Percentiles rank a stretch among this genome's conserved stretches.
Evolutionary conservation across 2,888 invertebrate genomes (phyloP).

Genomic region (Acrobasis repandana): DNA sequence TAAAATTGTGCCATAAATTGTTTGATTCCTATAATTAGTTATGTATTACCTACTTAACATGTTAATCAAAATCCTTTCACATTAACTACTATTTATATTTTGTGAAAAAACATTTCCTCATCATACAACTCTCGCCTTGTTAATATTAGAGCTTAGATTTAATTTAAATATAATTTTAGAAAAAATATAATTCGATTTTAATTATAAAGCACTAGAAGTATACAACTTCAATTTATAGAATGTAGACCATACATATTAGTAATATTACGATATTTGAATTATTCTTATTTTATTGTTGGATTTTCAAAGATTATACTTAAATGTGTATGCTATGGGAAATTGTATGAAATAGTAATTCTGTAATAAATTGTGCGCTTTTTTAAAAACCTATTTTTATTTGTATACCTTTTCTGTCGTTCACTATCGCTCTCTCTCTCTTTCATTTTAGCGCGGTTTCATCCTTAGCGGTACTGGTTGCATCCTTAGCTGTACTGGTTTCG

Average conservation of each 20-base stretch:
- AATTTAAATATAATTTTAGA: conserved; percentile 25
- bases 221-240: conserved; percentile 17
- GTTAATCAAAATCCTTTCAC: neutral
- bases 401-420: conserved; percentile 14
- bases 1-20: neutral
- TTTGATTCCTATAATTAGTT: too few relatives aligned
- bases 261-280: conserved; percentile 32
- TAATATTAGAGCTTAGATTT: conserved; percentile 38
- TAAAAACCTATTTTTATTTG: conserved; percentile 37
- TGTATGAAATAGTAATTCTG: conserved; percentile 53
- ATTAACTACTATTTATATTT: neutral
- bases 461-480: too few relatives aligned
- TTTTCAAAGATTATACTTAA: conserved; percentile 37
- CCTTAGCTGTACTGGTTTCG: too few relatives aligned
- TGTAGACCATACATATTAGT: conserved; percentile 35
- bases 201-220: neutral
- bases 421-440: neutral
- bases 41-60: too few relatives aligned
- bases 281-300: conserved; percentile 42
- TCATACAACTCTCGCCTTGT: conserved; percentile 30
- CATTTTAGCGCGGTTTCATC: too few relatives aligned
- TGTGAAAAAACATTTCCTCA: neutral
- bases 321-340: conserved; percentile 43
- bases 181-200: conserved; percentile 13
- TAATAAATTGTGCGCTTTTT: conserved; percentile 70